phyloP scores from a whole-genome alignment of 2,888 invertebrate genomes.

The Arge pagana region DNA sequence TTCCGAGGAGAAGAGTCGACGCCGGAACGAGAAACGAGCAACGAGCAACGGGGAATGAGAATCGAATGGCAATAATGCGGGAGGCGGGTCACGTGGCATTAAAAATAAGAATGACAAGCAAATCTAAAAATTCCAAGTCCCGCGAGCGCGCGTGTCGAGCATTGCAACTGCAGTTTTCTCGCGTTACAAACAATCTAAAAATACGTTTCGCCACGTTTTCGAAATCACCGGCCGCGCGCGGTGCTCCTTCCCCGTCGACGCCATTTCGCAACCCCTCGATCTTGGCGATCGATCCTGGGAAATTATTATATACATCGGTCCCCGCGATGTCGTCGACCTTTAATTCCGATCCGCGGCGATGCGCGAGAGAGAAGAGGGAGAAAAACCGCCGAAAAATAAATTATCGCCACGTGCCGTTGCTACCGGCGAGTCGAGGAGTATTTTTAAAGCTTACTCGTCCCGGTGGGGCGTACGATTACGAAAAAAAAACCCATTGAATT shows the following conservation, averaged over 20 bases:
- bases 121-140: neutral
- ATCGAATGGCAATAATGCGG: too few relatives aligned
- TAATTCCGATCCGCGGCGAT: constrained; percentile 30
- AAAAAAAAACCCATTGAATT: neutral
- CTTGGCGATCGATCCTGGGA: neutral
- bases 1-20: too few relatives aligned
- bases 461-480: neutral
- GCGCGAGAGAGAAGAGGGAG: too few relatives aligned
- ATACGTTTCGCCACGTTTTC: neutral
- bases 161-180: neutral
- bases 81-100: too few relatives aligned
- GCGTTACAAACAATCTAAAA: constrained; percentile 6
- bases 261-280: neutral
- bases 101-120: neutral
- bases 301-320: constrained; percentile 14
- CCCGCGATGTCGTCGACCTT: constrained; percentile 38
- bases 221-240: neutral
- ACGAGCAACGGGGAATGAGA: too few relatives aligned
- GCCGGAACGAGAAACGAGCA: too few relatives aligned
- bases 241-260: too few relatives aligned
- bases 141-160: neutral
- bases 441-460: constrained; percentile 9
- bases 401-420: constrained; percentile 41
- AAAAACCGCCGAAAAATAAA: too few relatives aligned
- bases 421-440: constrained; percentile 5